Evolutionary conservation across 2,797 vertebrate genomes (phyloP), one percentile per base, ranked within the genome.

Genomic region (Danio choprae): DNA sequence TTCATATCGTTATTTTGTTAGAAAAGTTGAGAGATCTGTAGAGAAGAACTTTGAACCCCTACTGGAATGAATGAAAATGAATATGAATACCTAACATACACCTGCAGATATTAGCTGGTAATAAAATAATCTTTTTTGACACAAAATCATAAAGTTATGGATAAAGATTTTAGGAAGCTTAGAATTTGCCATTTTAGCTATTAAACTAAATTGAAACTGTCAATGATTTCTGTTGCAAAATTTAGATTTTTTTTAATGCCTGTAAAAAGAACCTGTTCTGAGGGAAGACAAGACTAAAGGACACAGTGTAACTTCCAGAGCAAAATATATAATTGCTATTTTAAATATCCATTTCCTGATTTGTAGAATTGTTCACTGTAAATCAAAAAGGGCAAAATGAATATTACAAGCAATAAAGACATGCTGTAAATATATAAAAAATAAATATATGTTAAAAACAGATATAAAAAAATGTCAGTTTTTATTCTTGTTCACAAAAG

Each of bases 51-150:
- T 43, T 16, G 18, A 72, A 72, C 43, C 53, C 13, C 69, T 22
- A 9, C 18, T 58, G n/a, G n/a, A 67, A 15, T 48, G 1, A 48
- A 13, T 46, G 12, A 44, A 53, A 36, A 4, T 68, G 0, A 5
- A 36, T 2, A 18, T 36, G 56, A 59, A 10, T 20, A 56, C 11
- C 20, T 40, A 68, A 8, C 15, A 41, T 22, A 18, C 3, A 60
- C 48, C 50, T 41, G 48, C 10, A 68, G 13, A 36, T 16, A 13
- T 70, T 40, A 70, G 48, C 9, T 6, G 4, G 15, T 40, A 70
- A 55, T 70, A 55, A 53, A 53, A 70, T 70, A 40, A 55, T 55
- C 4, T 53, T 38, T 38, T 70, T 70, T 12, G 67, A 53, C 29
- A 60, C 58, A 60, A 60, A 60, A 60, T 22, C 29, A 60, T 51